A percentile compares a stretch with the other conserved stretches of the same genome.
These are phyloP conservation scores for Acanthoscelides obtectus DNA, from an alignment of 2,888 invertebrate genomes.

Conservation along the genomic window DNA sequence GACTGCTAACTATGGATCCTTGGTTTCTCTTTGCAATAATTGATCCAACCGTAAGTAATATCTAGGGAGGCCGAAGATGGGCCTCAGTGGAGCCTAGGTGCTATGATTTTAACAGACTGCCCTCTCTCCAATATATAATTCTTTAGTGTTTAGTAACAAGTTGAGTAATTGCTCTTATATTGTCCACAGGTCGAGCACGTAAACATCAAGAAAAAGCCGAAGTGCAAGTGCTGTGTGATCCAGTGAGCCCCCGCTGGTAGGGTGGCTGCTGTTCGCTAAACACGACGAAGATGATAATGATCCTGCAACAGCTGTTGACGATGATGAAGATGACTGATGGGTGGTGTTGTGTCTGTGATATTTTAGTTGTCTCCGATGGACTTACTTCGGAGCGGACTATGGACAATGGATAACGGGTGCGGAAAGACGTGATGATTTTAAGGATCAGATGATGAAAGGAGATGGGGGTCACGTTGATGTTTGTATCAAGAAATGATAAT, in stretches of 20 bases:
- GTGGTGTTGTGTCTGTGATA: slow-evolving; percentile 2
- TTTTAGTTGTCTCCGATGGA: background rate
- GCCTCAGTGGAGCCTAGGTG: too few relatives aligned
- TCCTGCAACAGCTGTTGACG: background rate
- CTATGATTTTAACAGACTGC: too few relatives aligned
- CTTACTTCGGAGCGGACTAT: background rate
- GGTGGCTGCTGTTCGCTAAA: background rate
- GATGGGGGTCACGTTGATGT: background rate
- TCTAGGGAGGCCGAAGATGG: too few relatives aligned
- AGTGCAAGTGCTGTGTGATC: slow-evolving; percentile 91
- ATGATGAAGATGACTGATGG: background rate
- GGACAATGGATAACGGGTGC: background rate
- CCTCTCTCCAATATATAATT: too few relatives aligned
- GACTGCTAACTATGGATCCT: too few relatives aligned
- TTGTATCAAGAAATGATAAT: too few relatives aligned
- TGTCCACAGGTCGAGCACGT: slow-evolving; percentile 79
- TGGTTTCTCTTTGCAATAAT: too few relatives aligned
- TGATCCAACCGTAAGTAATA: too few relatives aligned
- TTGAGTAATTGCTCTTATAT: background rate
- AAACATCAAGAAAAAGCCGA: slow-evolving; percentile 90
- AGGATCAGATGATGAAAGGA: background rate
- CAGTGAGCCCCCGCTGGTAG: slow-evolving; percentile 57
- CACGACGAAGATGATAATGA: background rate
- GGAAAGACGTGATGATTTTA: background rate
- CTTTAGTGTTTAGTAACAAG: too few relatives aligned